These are phyloP conservation scores for Ascidia mentula DNA, from an alignment of 23 tunicate species.

Conservation along the genomic window DNA sequence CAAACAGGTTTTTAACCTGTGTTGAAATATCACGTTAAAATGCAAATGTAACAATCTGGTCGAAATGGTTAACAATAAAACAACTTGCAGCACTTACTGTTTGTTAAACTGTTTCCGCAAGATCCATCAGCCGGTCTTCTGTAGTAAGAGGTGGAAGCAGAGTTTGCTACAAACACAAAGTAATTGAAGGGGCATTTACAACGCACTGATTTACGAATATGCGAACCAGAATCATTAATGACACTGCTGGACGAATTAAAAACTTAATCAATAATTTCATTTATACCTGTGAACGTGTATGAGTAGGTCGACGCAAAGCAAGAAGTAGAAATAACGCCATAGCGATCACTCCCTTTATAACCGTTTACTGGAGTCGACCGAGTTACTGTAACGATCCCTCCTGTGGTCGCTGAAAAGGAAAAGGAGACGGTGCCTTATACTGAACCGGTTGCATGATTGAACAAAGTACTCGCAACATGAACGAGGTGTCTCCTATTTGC, in stretches of 20 bases:
- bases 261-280: too few species aligned
- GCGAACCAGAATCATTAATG: too few species aligned
- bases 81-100: too few species aligned
- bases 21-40: background rate
- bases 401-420: background rate
- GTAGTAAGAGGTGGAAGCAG: background rate
- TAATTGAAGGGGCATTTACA: too few species aligned
- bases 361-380: background rate
- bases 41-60: too few species aligned
- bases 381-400: background rate
- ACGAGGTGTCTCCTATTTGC: too few species aligned
- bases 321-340: background rate
- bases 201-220: too few species aligned
- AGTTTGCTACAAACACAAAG: background rate
- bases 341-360: background rate
- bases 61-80: too few species aligned
- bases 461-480: too few species aligned
- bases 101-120: background rate
- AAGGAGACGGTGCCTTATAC: background rate
- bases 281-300: background rate
- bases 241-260: too few species aligned
- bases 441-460: too few species aligned
- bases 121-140: slow-evolving; percentile 1
- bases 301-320: background rate
- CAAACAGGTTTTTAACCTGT: background rate